Conservation (phyloP, 53 echinoderm and acorn worm species). For the Zoroaster sp. region DNA sequence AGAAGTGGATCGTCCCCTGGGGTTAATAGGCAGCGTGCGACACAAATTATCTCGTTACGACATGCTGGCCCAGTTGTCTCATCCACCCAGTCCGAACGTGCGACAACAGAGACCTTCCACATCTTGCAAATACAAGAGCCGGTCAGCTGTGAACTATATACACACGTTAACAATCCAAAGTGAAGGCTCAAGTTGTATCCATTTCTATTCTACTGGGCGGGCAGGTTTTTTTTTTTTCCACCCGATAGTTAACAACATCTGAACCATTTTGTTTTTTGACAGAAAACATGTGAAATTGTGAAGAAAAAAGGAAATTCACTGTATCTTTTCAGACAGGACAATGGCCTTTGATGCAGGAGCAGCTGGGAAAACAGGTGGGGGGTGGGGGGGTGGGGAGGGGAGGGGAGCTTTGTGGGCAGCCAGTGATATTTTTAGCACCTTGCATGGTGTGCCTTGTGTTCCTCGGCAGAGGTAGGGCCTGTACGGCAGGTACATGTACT, state of each 20-base stretch:
- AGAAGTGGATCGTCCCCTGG: slow-evolving; percentile 7
- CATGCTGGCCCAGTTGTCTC: neutral
- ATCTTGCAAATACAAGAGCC: neutral
- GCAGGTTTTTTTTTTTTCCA: no score
- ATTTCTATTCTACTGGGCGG: no score
- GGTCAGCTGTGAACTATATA: neutral
- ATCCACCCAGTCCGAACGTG: neutral
- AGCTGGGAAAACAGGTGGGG: neutral
- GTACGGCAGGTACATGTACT: neutral
- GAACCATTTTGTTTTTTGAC: no score
- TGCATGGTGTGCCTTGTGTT: no score
- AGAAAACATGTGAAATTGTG: no score
- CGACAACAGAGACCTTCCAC: neutral
- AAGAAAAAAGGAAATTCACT: neutral
- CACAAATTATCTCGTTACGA: slow-evolving; percentile 34
- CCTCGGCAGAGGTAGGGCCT: neutral
- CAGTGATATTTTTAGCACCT: neutral
- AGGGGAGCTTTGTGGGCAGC: no score
- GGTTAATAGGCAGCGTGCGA: slow-evolving; percentile 37
- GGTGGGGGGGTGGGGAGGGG: no score
- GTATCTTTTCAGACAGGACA: neutral
- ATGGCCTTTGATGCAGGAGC: neutral
- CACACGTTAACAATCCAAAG: no score
- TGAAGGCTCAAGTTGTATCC: no score
- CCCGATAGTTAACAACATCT: no score